phyloP scores from a whole-genome alignment of 1,140 invertebrate species.

The Bemisia tabaci region DNA sequence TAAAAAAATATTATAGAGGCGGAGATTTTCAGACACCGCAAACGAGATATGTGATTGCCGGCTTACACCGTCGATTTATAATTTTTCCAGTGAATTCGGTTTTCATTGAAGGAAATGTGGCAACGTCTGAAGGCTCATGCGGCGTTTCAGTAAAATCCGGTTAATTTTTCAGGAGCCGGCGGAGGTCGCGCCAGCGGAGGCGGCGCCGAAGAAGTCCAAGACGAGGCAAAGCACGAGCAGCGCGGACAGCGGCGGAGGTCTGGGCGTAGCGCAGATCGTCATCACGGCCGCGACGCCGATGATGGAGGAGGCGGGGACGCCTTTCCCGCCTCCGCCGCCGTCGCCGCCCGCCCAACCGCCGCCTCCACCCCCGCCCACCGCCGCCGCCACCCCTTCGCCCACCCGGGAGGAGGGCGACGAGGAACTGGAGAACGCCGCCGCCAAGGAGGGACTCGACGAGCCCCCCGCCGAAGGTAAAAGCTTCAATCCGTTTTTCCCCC shows the following conservation, averaged over 20 bases:
- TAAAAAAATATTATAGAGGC: no score
- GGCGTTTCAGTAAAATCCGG: no score
- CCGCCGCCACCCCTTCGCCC: constrained; percentile 14
- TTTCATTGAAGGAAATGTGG: no score
- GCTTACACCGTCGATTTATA: no score
- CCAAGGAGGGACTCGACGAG: constrained; percentile 16
- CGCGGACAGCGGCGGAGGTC: constrained; percentile 28
- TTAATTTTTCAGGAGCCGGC: no score
- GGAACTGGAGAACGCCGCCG: constrained; percentile 18
- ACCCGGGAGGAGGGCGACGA: constrained; percentile 8
- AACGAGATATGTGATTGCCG: no score
- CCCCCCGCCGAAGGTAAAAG: background rate
- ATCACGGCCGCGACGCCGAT: constrained; percentile 80
- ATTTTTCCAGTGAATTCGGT: no score
- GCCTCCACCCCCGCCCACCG: constrained; percentile 15
- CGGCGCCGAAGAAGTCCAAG: background rate
- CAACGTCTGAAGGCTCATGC: no score
- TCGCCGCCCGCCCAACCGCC: constrained; percentile 17
- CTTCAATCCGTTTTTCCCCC: no score
- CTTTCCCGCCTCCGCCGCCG: constrained; percentile 42
- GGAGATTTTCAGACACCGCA: no score
- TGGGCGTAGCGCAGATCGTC: constrained; percentile 70
- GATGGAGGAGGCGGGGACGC: constrained; percentile 54
- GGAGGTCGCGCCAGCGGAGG: background rate
- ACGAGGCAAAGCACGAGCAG: constrained; percentile 1